These are phyloP conservation scores for Cyprinodon variegatus DNA, from an alignment of 2,113 vertebrate genomes.

Conservation along the genomic window DNA sequence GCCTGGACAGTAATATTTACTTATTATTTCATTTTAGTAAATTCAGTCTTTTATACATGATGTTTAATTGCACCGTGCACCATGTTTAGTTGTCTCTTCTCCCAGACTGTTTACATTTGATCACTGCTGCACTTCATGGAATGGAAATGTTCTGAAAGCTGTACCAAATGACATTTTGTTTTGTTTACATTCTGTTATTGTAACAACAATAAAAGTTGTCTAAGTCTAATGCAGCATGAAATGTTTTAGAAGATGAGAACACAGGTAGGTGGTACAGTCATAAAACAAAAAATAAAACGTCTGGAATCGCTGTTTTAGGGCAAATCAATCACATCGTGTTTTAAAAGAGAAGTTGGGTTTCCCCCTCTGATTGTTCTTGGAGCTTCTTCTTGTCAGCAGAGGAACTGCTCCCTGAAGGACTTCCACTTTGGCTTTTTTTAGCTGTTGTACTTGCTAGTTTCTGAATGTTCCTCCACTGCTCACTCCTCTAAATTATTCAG, in stretches of 20 bases:
- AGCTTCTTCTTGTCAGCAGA: constrained; percentile 9
- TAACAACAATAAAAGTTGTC: no score
- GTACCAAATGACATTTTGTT: no score
- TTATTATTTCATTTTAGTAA: not conserved
- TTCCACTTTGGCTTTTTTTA: constrained; percentile 17
- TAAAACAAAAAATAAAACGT: not conserved
- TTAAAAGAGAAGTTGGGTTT: constrained; percentile 26
- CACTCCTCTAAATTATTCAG: constrained; percentile 13
- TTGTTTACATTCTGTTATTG: no score
- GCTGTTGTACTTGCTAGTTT: not conserved
- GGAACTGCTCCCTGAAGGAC: constrained; percentile 31
- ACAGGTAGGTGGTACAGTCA: not conserved
- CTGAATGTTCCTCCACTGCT: not conserved
- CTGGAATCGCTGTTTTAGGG: not conserved
- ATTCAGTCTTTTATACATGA: not conserved
- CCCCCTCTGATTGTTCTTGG: constrained; percentile 3
- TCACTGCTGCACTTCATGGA: no score
- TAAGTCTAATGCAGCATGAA: not conserved
- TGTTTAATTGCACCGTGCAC: no score
- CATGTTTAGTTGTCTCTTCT: no score
- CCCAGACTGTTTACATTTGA: no score
- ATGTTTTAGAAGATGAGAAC: not conserved
- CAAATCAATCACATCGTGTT: not conserved
- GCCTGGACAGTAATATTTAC: not conserved
- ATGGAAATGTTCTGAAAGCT: no score